Percentiles rank a stretch among this genome's conserved stretches.
These are phyloP conservation scores for Spilarctia lutea DNA, from an alignment of 2,888 invertebrate species.

Conservation along the genomic window DNA sequence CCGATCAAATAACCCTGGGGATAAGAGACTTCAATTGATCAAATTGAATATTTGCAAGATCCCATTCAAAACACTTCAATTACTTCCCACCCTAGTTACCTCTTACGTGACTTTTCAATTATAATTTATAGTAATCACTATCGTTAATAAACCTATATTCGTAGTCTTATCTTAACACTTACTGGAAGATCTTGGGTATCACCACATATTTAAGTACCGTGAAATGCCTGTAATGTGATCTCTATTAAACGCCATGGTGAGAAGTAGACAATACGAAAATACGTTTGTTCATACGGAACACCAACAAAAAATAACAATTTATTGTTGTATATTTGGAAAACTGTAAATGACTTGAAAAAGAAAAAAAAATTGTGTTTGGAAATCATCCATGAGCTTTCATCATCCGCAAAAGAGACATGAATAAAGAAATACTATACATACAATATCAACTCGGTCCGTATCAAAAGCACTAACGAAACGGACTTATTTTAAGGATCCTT, in stretches of 20 bases:
- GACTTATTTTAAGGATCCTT: conserved; percentile 2
- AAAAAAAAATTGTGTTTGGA: conserved; percentile 8
- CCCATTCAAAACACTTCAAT: not conserved
- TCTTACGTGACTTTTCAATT: not conserved
- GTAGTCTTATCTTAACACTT: not conserved
- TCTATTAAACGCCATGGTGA: no score
- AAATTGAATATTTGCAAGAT: conserved; percentile 22
- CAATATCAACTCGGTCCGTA: conserved; percentile 31
- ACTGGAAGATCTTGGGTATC: no score
- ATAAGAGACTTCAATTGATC: conserved; percentile 17
- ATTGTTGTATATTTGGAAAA: not conserved
- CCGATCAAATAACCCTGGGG: conserved; percentile 15
- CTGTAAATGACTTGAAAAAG: no score
- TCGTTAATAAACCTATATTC: not conserved
- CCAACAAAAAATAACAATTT: no score
- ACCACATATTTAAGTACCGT: no score
- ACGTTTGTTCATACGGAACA: no score
- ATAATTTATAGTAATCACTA: not conserved
- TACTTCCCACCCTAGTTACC: not conserved
- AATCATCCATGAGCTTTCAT: not conserved
- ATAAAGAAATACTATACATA: conserved; percentile 35
- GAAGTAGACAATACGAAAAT: no score
- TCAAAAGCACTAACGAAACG: conserved; percentile 26
- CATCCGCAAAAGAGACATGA: conserved; percentile 19
- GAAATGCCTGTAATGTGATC: no score